Evolutionary conservation across 2,797 vertebrate genomes (phyloP).

Genomic region (Darevskia mixta): DNA sequence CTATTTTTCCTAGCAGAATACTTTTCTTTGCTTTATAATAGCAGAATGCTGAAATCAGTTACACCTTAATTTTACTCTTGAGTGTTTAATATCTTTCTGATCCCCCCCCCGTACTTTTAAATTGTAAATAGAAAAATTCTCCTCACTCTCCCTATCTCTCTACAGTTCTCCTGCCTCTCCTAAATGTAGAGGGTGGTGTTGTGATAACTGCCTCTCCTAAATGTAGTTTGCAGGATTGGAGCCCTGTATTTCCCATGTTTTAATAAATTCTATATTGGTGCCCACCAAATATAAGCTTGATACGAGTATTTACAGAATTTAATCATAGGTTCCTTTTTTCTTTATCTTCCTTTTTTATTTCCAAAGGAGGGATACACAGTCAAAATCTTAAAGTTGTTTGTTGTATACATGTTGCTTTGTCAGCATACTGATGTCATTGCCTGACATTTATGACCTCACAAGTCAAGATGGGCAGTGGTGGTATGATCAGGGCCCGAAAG

Average conservation of each 20-base stretch:
- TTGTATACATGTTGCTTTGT: conserved; percentile 26
- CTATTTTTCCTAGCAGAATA: background rate
- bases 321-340: background rate
- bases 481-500: conserved; percentile 38
- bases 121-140: background rate
- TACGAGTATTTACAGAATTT: background rate
- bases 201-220: background rate
- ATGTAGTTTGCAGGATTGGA: background rate
- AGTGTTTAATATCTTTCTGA: background rate
- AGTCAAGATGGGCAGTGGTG: conserved; percentile 39
- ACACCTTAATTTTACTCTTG: background rate
- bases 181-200: background rate
- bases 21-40: background rate
- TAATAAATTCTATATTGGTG: background rate
- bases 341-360: background rate
- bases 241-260: background rate
- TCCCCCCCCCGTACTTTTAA: background rate
- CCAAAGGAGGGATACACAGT: background rate
- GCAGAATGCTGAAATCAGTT: background rate
- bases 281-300: background rate
- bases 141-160: background rate
- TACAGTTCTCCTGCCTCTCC: background rate
- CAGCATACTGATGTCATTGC: conserved; percentile 42
- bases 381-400: conserved; percentile 35
- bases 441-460: conserved; percentile 7